phyloP scores from a whole-genome alignment of 2,797 vertebrate genomes.

The Telmatherina bonti region DNA sequence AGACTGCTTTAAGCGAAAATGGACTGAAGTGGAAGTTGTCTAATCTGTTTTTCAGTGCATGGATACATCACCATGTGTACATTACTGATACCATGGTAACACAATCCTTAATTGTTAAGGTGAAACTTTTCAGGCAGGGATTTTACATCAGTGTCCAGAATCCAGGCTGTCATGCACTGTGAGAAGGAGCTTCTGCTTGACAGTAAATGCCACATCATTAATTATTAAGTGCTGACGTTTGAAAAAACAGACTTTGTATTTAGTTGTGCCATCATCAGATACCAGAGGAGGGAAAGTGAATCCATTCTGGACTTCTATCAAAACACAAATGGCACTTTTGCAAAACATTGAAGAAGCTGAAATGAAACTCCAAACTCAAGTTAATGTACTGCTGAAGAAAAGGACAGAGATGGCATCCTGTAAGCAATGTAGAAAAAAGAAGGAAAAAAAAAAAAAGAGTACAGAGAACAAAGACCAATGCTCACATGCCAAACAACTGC shows the following conservation, averaged over 20 bases:
- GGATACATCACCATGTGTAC: neutral
- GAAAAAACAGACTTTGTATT: constrained; percentile 13
- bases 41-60: constrained; percentile 4
- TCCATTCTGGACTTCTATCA: neutral
- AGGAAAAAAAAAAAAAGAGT: no score
- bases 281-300: neutral
- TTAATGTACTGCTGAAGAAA: neutral
- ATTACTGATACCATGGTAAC: constrained; percentile 4
- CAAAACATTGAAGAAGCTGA: neutral
- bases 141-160: neutral
- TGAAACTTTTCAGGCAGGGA: neutral
- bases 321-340: neutral
- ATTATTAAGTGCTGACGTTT: constrained; percentile 19
- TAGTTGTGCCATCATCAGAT: neutral
- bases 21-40: neutral
- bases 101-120: neutral
- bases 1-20: constrained; percentile 31
- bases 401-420: neutral
- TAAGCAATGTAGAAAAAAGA: constrained; percentile 8
- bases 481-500: neutral
- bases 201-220: constrained; percentile 6
- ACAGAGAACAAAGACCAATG: constrained; percentile 17
- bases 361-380: constrained; percentile 4
- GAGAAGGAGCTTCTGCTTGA: neutral
- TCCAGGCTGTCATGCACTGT: constrained; percentile 12